A percentile compares a stretch with the other conserved stretches of the same genome.
Conservation (phyloP, 2,113 vertebrate species). For the Sinocyclocheilus rhinocerous region DNA sequence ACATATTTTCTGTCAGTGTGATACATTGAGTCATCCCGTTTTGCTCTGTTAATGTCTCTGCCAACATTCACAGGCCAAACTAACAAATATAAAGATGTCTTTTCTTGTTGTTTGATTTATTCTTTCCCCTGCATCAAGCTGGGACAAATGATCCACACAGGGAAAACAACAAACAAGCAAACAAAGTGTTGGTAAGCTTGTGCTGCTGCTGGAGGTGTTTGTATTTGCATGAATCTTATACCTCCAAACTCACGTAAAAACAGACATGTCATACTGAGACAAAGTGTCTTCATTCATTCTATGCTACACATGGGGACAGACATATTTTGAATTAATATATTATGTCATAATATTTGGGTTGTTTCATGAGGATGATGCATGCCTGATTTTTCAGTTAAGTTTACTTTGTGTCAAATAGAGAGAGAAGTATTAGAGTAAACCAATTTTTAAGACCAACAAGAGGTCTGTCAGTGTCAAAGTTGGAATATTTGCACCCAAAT, state of each 20-base stretch:
- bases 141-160: neutral
- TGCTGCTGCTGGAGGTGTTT: neutral
- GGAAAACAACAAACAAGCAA: constrained; percentile 1
- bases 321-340: neutral
- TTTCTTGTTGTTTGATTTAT: constrained; percentile 19
- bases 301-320: neutral
- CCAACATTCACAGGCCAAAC: constrained; percentile 22
- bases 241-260: neutral
- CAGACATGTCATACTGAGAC: neutral
- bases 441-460: neutral
- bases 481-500: neutral
- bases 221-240: constrained; percentile 17
- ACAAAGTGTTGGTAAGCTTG: neutral
- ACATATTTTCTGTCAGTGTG: constrained; percentile 64
- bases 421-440: neutral
- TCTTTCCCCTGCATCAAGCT: neutral
- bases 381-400: neutral
- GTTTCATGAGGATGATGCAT: neutral
- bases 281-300: neutral
- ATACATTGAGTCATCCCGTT: constrained; percentile 47
- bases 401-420: constrained; percentile 1
- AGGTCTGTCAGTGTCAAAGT: neutral
- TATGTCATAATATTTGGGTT: neutral
- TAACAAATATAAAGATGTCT: neutral
- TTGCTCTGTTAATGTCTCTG: constrained; percentile 7